These are phyloP conservation scores for Leptinotarsa lineolata DNA, from an alignment of 1,140 invertebrate species.

Conservation along the genomic window DNA sequence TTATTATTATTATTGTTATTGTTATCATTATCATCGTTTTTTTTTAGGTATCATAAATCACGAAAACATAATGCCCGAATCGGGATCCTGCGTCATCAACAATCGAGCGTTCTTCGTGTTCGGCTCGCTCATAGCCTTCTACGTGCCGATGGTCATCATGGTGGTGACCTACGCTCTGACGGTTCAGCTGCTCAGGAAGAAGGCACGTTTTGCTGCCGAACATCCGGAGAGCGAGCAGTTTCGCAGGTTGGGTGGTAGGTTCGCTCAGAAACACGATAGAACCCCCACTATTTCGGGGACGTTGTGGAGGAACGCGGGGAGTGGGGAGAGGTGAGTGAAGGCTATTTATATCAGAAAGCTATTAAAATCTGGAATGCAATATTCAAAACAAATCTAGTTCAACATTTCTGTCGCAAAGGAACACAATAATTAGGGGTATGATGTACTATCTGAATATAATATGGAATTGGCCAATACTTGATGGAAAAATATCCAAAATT, in stretches of 20 bases:
- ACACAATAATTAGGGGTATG: too few relatives aligned
- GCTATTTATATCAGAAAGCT: not conserved
- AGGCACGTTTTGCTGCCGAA: conserved; percentile 70
- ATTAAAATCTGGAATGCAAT: too few relatives aligned
- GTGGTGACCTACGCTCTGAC: conserved; percentile 88
- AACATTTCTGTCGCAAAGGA: too few relatives aligned
- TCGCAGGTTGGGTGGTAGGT: conserved; percentile 65
- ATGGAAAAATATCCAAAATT: too few relatives aligned
- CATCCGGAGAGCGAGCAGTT: conserved; percentile 65
- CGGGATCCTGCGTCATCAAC: conserved; percentile 79
- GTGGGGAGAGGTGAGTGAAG: conserved; percentile 43
- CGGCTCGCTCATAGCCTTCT: conserved; percentile 88
- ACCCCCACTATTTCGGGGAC: conserved; percentile 53
- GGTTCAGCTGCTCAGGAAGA: conserved; percentile 77
- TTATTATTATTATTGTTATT: too few relatives aligned
- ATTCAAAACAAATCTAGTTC: too few relatives aligned
- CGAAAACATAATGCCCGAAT: conserved; percentile 76
- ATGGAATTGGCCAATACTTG: too few relatives aligned
- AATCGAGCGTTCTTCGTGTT: conserved; percentile 86
- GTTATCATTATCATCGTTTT: too few relatives aligned
- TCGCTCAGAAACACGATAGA: conserved; percentile 61
- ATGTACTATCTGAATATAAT: too few relatives aligned
- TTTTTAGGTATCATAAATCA: conserved; percentile 70
- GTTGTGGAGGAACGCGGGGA: conserved; percentile 59
- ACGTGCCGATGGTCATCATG: conserved; percentile 92